phyloP scores from a whole-genome alignment of 2,888 invertebrate species.

The Fragum fragum region DNA sequence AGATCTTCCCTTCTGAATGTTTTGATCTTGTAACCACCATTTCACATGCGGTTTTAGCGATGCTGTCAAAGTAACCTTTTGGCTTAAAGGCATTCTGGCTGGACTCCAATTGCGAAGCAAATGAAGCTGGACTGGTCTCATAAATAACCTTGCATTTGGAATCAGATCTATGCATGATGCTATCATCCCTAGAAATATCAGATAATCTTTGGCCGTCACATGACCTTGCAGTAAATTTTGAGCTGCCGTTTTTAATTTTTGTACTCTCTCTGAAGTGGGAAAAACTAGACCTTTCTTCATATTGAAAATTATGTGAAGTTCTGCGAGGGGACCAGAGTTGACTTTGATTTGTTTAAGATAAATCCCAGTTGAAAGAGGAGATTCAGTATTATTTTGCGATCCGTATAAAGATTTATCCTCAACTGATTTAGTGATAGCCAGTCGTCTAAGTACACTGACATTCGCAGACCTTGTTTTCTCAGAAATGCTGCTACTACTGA shows the following conservation, averaged over 20 bases:
- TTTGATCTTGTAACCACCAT: slow-evolving; percentile 47
- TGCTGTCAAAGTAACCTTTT: slow-evolving; percentile 14
- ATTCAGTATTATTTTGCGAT: slow-evolving; percentile 38
- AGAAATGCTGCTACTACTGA: slow-evolving; percentile 39
- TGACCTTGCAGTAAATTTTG: not conserved
- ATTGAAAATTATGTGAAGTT: not conserved
- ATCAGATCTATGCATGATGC: too few relatives aligned
- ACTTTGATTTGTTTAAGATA: slow-evolving; percentile 55
- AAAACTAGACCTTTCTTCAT: slow-evolving; percentile 34
- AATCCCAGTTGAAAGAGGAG: slow-evolving; percentile 57
- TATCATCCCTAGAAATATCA: slow-evolving; percentile 42
- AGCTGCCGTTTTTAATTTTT: slow-evolving; percentile 25
- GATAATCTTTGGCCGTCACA: slow-evolving; percentile 28
- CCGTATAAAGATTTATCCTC: slow-evolving; percentile 27
- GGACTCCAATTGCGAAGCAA: slow-evolving; percentile 27
- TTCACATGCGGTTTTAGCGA: slow-evolving; percentile 15
- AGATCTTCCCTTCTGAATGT: slow-evolving; percentile 44
- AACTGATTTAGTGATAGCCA: slow-evolving; percentile 44
- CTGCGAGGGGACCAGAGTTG: slow-evolving; percentile 1
- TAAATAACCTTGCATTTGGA: slow-evolving; percentile 26
- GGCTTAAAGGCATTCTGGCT: not conserved
- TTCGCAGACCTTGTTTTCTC: slow-evolving; percentile 27
- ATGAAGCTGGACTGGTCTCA: too few relatives aligned
- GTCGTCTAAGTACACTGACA: slow-evolving; percentile 50
- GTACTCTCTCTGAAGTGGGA: slow-evolving; percentile 45